phyloP scores from a whole-genome alignment of 2,888 invertebrate species.

The Microctonus hyperodae region DNA sequence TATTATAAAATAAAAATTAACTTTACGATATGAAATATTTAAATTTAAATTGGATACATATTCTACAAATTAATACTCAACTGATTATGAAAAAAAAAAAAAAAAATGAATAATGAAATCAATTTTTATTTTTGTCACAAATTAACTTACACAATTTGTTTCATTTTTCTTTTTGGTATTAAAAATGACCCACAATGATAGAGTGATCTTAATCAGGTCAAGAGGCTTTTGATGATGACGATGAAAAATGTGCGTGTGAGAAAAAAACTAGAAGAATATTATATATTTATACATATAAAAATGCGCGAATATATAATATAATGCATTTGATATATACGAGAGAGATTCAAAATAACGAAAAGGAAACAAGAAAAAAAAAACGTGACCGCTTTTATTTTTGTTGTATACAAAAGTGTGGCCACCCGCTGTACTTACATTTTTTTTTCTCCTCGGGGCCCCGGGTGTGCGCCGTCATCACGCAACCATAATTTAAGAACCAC shows the following conservation, averaged over 20 bases:
- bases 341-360: not conserved
- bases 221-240: not conserved
- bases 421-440: conserved; percentile 38
- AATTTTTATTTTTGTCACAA: too few species aligned
- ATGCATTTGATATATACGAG: conserved; percentile 1
- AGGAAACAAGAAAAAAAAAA: not conserved
- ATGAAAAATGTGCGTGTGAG: not conserved
- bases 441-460: conserved; percentile 29
- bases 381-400: conserved; percentile 29
- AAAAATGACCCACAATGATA: too few species aligned
- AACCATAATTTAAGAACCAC: conserved; percentile 43
- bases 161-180: too few species aligned
- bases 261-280: conserved; percentile 8
- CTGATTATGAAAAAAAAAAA: not conserved
- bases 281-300: too few species aligned
- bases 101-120: not conserved
- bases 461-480: conserved; percentile 41
- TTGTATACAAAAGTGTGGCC: conserved; percentile 30
- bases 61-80: not conserved
- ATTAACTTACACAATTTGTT: too few species aligned
- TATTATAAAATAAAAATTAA: too few species aligned
- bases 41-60: not conserved
- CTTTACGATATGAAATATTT: not conserved
- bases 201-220: too few species aligned
- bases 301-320: conserved; percentile 9